Evolutionary conservation across 2,797 vertebrate genomes (phyloP).

Genomic region (Numenius phaeopus): DNA sequence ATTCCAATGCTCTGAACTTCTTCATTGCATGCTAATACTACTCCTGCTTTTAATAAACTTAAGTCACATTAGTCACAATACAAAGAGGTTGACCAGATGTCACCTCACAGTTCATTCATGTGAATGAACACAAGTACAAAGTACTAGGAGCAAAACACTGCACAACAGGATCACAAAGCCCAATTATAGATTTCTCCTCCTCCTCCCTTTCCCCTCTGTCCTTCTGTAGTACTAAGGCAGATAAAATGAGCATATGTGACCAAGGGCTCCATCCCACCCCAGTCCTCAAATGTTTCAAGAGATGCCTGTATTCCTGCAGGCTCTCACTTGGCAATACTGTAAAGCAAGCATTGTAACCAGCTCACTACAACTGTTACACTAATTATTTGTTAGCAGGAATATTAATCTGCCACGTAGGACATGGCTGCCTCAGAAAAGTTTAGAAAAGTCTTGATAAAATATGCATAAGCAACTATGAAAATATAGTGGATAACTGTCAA

Average conservation of each 20-base stretch:
- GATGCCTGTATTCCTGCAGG: background rate
- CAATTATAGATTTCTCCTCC: background rate
- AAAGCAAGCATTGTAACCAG: background rate
- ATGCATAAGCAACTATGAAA: slow-evolving; percentile 46
- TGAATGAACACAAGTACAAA: background rate
- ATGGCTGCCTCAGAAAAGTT: slow-evolving; percentile 59
- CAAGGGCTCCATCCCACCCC: background rate
- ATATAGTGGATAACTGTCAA: slow-evolving; percentile 29
- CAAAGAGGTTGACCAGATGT: background rate
- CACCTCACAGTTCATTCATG: background rate
- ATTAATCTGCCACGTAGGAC: background rate
- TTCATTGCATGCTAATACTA: background rate
- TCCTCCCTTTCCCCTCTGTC: background rate
- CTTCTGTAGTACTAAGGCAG: background rate
- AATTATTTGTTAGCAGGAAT: background rate
- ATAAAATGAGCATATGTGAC: background rate
- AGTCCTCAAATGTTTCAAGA: background rate
- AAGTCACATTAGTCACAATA: background rate
- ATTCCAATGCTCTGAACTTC: background rate
- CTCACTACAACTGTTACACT: background rate
- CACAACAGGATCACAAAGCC: background rate
- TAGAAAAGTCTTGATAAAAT: slow-evolving; percentile 54
- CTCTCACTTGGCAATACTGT: background rate
- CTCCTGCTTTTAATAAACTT: background rate
- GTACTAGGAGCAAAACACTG: background rate